phyloP scores from a whole-genome alignment of 1,140 invertebrate genomes.

The Panagrolaimus sp. region DNA sequence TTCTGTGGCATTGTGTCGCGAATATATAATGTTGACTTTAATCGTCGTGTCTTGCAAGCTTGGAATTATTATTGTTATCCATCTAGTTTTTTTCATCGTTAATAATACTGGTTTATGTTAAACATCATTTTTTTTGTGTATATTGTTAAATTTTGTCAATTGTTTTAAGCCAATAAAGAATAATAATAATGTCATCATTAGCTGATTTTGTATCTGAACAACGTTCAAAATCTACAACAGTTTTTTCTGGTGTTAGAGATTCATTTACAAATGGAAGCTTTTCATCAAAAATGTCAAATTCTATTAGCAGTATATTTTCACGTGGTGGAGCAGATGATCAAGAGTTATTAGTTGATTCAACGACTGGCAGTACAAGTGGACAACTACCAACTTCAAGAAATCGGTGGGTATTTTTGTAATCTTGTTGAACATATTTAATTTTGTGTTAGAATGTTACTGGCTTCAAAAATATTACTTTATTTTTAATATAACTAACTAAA shows the following conservation, averaged over 20 bases:
- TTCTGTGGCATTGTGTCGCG: no score
- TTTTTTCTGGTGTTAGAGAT: constrained; percentile 19
- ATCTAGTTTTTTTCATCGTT: no score
- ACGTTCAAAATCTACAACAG: constrained; percentile 39
- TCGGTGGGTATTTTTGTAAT: no score
- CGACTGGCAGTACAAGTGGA: constrained; percentile 37
- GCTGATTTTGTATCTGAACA: constrained; percentile 57
- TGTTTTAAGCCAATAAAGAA: not conserved
- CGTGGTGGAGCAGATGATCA: constrained; percentile 41
- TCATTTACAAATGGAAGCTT: constrained; percentile 32
- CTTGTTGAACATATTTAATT: no score
- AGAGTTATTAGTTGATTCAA: constrained; percentile 37
- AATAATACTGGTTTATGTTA: no score
- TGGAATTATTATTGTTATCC: no score
- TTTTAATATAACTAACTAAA: no score
- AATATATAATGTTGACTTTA: no score
- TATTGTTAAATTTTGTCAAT: no score
- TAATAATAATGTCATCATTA: constrained; percentile 54
- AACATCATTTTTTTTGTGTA: no score
- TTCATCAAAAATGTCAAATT: constrained; percentile 42
- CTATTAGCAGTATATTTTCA: constrained; percentile 45
- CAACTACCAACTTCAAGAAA: constrained; percentile 46
- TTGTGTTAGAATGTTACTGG: constrained; percentile 9
- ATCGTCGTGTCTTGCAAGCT: no score
- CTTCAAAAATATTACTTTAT: constrained; percentile 10